These are phyloP conservation scores for Lepidurus apus DNA, from an alignment of 1,140 invertebrate species.

Conservation along the genomic window DNA sequence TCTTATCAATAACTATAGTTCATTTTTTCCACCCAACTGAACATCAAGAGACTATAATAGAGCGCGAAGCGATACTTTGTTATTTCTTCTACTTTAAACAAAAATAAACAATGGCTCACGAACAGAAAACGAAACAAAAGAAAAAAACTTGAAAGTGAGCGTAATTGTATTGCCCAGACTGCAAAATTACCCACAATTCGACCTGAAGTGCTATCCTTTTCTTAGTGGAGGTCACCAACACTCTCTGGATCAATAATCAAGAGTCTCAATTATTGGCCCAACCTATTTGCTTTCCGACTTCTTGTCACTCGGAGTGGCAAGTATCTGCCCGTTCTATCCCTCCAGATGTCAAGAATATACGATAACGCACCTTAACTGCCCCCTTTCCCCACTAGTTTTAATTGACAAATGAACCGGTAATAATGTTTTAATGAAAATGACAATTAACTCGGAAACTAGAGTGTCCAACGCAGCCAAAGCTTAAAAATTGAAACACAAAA, in stretches of 20 bases:
- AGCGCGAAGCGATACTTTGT: neutral
- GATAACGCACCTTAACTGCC: too few relatives aligned
- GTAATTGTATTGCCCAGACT: neutral
- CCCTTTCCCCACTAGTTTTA: too few relatives aligned
- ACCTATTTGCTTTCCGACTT: neutral
- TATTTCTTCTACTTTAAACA: neutral
- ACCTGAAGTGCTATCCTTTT: too few relatives aligned
- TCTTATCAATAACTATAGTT: neutral
- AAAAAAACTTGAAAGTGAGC: too few relatives aligned
- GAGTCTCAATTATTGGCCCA: neutral
- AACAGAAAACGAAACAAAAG: too few relatives aligned
- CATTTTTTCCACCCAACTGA: neutral
- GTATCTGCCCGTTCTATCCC: too few relatives aligned
- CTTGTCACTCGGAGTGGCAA: neutral
- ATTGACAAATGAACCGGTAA: too few relatives aligned
- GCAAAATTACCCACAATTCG: neutral
- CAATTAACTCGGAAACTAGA: too few relatives aligned
- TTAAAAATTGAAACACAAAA: too few relatives aligned
- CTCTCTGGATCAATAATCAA: constrained; percentile 11
- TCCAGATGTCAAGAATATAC: too few relatives aligned
- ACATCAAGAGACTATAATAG: neutral
- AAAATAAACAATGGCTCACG: neutral
- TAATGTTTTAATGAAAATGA: too few relatives aligned
- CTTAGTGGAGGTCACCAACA: neutral
- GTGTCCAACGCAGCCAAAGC: too few relatives aligned